Evolutionary conservation across 2,888 invertebrate species (phyloP).

Genomic region (Troides aeacus): DNA sequence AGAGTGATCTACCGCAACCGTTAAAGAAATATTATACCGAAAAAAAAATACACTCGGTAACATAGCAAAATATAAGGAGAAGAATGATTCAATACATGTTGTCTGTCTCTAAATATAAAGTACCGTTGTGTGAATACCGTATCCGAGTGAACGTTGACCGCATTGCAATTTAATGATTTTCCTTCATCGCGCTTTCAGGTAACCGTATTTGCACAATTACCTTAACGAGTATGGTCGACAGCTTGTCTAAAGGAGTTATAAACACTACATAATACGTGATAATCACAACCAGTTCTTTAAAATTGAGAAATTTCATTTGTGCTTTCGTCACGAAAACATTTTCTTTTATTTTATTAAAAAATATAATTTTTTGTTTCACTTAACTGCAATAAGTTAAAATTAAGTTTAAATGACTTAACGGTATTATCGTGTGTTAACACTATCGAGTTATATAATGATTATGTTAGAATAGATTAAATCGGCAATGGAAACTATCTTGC

Average conservation of each 20-base stretch:
- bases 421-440: too few relatives aligned
- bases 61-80: slow-evolving; percentile 54
- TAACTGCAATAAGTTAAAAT: too few relatives aligned
- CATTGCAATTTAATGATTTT: slow-evolving; percentile 56
- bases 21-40: slow-evolving; percentile 25
- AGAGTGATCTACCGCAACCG: slow-evolving; percentile 7
- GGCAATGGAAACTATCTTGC: slow-evolving; percentile 11
- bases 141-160: slow-evolving; percentile 61
- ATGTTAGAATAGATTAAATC: neutral
- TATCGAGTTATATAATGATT: too few relatives aligned
- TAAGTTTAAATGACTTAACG: too few relatives aligned
- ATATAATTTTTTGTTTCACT: too few relatives aligned
- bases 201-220: slow-evolving; percentile 45
- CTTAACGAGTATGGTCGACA: slow-evolving; percentile 33
- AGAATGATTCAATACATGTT: slow-evolving; percentile 70
- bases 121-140: slow-evolving; percentile 67
- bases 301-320: too few relatives aligned
- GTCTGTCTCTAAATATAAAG: slow-evolving; percentile 66
- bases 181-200: slow-evolving; percentile 47
- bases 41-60: slow-evolving; percentile 43
- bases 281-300: slow-evolving; percentile 4
- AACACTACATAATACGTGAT: slow-evolving; percentile 24
- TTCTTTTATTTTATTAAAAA: too few relatives aligned
- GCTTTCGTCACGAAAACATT: too few relatives aligned
- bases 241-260: slow-evolving; percentile 15